Percentiles rank a stretch among this genome's conserved stretches.
Conservation (phyloP, 1,140 invertebrate genomes). For the Gonioctena quinquepunctata region DNA sequence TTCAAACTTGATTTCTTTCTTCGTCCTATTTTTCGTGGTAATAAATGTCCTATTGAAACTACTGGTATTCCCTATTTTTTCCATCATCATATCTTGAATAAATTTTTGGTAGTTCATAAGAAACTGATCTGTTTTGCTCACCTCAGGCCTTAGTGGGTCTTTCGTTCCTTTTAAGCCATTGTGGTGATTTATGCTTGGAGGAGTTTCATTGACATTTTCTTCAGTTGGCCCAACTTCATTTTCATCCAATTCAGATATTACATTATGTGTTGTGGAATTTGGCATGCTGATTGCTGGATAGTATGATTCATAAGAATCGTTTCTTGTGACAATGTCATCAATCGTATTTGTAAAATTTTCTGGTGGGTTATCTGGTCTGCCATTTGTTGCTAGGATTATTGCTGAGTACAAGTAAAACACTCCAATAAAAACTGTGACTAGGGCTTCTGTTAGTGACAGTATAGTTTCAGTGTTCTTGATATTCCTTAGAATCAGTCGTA, state of each 20-base stretch:
- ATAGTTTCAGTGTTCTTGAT: constrained; percentile 9
- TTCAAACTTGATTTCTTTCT: constrained; percentile 13
- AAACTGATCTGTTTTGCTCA: constrained; percentile 19
- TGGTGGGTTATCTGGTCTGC: not conserved
- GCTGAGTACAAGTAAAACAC: constrained; percentile 29
- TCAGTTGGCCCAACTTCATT: not conserved
- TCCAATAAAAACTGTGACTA: constrained; percentile 27
- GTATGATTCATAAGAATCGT: not conserved
- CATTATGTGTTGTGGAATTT: not conserved
- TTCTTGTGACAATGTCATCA: constrained; percentile 3
- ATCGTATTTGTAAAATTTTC: constrained; percentile 19
- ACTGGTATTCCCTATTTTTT: constrained; percentile 13
- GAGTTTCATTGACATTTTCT: too few relatives aligned
- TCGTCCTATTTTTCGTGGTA: constrained; percentile 6
- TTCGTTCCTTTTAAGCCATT: not conserved
- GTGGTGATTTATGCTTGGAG: not conserved
- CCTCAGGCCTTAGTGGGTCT: not conserved
- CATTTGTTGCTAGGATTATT: constrained; percentile 11
- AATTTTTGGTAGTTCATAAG: constrained; percentile 23
- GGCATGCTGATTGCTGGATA: not conserved
- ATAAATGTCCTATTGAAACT: not conserved
- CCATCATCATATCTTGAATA: constrained; percentile 19
- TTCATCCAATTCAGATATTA: not conserved
- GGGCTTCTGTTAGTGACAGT: constrained; percentile 16
- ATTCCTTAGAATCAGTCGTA: constrained; percentile 15